Base-by-base conservation (phyloP, 2,888 invertebrate species). In the Scaptomyza flava region DNA sequence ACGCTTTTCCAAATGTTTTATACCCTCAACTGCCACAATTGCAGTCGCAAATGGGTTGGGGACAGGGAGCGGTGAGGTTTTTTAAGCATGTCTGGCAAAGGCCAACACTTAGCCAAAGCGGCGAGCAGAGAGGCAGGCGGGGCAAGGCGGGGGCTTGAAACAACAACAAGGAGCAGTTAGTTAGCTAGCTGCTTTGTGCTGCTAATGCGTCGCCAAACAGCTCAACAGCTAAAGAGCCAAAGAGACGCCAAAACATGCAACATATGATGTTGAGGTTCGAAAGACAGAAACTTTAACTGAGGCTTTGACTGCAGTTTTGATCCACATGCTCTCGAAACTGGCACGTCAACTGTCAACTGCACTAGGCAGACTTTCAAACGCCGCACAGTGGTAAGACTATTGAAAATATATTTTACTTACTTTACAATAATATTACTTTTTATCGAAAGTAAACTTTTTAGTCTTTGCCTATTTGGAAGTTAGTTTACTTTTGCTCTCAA, bases 1-100 rank as follows among this genome's bases (percentile, higher is more conserved):
- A 48, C 65, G 75, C 75, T 66, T 71, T 77, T 75, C 66, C 77
- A 73, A 77, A 83, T 85, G 75, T 74, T 53, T 71, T 56, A 58
- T 62, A 68, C 54, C 45, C 79, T 66, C 68, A 51, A 75, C 72
- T 79, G 79, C 65, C 82, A 70, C 69, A 68, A 38, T 50, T 53
- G 62, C 62, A 47, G 34, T 9, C 7, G 8, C 8, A 0, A n/a
- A 11, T 6, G 0, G 5, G 41, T 14, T 33, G 7, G 14, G 17
- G 6, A 2, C 8, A 9, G 2, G 14, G 11, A 14, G 2, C 6
- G 12, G 23, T 31, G 42, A 36, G 41, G 61, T 27, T 54, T 45
- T 45, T 45, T 50, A 42, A 53, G 70, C 53, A 74, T 74, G 74
- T 61, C 79, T 51, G 48, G 52, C 63, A 72, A 77, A 77, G 75